phyloP scores from a whole-genome alignment of 2,113 vertebrate species.

The Vidua macroura region DNA sequence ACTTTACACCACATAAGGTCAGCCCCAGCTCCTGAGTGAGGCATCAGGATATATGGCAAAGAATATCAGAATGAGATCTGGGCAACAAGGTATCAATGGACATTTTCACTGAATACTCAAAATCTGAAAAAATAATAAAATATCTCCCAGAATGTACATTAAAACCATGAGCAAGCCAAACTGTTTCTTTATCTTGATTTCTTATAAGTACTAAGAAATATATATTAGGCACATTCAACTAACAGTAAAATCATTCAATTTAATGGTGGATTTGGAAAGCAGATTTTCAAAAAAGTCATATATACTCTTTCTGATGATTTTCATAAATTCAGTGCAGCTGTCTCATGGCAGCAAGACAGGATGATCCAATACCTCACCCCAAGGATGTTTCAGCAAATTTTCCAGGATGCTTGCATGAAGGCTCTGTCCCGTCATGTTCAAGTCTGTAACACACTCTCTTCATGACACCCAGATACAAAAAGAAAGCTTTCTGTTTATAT shows the following conservation, averaged over 20 bases:
- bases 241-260: background rate
- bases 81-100: background rate
- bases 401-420: background rate
- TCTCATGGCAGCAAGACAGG: background rate
- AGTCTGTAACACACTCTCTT: background rate
- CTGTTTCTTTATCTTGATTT: background rate
- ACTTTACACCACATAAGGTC: background rate
- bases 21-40: background rate
- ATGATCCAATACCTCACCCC: background rate
- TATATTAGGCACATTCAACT: background rate
- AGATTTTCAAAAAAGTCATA: background rate
- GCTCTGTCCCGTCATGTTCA: background rate
- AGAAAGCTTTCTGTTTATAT: background rate
- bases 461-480: background rate
- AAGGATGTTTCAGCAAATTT: background rate
- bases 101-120: background rate
- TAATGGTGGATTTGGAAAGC: background rate
- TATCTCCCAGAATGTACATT: background rate
- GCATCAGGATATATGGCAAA: background rate
- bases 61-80: background rate
- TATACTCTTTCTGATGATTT: background rate
- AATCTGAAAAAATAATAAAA: background rate
- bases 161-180: background rate
- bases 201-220: background rate
- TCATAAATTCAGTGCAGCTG: background rate